phyloP scores from a whole-genome alignment of 1,140 invertebrate species.

The Bombus balteatus region DNA sequence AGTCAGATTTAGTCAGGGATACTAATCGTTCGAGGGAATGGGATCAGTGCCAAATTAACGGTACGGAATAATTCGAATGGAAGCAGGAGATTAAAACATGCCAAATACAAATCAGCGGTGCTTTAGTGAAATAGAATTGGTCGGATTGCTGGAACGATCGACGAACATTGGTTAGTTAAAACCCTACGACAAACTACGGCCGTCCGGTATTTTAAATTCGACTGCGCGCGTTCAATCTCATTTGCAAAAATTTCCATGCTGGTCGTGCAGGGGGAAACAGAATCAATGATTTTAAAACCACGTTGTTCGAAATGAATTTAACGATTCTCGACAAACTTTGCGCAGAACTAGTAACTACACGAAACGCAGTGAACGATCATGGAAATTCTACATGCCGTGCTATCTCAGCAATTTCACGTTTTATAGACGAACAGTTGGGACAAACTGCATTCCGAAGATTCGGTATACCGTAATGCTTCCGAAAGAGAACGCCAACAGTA shows the following conservation, averaged over 20 bases:
- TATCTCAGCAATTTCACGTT: background rate
- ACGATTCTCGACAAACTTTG: background rate
- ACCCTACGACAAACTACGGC: slow-evolving; percentile 26
- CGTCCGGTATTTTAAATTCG: slow-evolving; percentile 42
- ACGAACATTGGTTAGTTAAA: slow-evolving; percentile 42
- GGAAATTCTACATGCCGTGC: background rate
- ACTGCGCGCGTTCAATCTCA: slow-evolving; percentile 24
- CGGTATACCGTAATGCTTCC: too few relatives aligned
- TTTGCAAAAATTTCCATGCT: slow-evolving; percentile 51
- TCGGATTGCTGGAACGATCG: slow-evolving; percentile 17
- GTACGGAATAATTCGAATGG: background rate
- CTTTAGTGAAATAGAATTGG: slow-evolving; percentile 37
- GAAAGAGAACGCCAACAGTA: too few relatives aligned
- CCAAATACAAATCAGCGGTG: slow-evolving; percentile 9
- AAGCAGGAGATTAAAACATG: background rate
- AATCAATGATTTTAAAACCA: slow-evolving; percentile 37
- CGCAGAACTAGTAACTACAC: background rate
- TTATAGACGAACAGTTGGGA: background rate
- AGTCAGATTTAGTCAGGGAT: background rate
- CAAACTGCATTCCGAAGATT: background rate
- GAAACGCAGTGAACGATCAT: background rate
- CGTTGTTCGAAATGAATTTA: slow-evolving; percentile 27
- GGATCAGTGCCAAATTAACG: slow-evolving; percentile 6
- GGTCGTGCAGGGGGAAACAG: background rate
- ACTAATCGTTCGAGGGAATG: background rate